These are phyloP conservation scores for Knipowitschia caucasica DNA, from an alignment of 2,797 vertebrate genomes.

Conservation along the genomic window DNA sequence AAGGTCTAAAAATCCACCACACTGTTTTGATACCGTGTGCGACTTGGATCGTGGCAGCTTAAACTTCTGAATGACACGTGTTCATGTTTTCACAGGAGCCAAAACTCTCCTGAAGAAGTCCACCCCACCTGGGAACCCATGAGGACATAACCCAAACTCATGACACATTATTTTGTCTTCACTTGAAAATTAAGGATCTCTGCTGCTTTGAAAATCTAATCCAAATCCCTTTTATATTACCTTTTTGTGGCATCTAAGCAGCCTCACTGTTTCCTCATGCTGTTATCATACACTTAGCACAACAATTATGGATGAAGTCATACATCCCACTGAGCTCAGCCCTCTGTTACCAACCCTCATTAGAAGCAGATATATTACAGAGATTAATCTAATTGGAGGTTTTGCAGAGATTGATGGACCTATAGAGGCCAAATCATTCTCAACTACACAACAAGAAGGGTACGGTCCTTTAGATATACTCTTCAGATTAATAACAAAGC, in stretches of 20 bases:
- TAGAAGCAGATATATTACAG: constrained; percentile 45
- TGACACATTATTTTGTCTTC: neutral
- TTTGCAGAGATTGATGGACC: constrained; percentile 24
- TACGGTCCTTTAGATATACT: too few relatives aligned
- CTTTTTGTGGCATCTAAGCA: constrained; percentile 3
- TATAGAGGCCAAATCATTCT: constrained; percentile 31
- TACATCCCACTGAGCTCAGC: constrained; percentile 35
- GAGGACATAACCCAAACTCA: constrained; percentile 46
- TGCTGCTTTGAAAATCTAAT: constrained; percentile 1
- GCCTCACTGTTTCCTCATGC: constrained; percentile 3
- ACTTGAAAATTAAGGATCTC: neutral
- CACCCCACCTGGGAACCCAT: constrained; percentile 63
- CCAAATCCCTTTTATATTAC: neutral
- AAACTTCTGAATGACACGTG: neutral
- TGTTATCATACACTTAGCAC: constrained; percentile 41
- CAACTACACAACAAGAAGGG: constrained; percentile 25
- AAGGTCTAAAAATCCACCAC: constrained; percentile 22
- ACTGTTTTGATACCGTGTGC: neutral
- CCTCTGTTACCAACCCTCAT: constrained; percentile 44
- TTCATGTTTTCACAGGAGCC: constrained; percentile 4
- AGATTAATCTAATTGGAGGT: constrained; percentile 25
- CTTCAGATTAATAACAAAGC: too few relatives aligned
- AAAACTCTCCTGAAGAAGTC: constrained; percentile 10
- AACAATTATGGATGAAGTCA: constrained; percentile 51
- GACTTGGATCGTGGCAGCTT: neutral